A percentile compares a stretch with the other conserved stretches of the same genome.
phyloP scores from a whole-genome alignment of 2,113 vertebrate species.

The Mesembrinibis cayennensis region DNA sequence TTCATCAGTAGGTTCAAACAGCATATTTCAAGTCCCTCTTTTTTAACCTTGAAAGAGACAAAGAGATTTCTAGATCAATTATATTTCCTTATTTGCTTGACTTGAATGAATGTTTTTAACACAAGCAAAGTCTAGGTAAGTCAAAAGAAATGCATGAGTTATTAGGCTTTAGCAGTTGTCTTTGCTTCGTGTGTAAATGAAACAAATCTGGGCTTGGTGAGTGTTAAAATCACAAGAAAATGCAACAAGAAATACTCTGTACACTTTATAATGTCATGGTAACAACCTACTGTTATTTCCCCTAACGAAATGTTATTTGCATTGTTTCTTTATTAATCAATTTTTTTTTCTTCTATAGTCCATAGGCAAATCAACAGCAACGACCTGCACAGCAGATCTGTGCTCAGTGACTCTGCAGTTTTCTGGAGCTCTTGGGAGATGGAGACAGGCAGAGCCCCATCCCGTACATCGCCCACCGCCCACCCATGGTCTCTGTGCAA shows the following conservation, averaged over 20 bases:
- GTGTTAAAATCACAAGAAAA: not conserved
- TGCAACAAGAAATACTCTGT: not conserved
- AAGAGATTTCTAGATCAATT: not conserved
- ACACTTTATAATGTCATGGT: not conserved
- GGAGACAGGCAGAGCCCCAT: not conserved
- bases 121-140: not conserved
- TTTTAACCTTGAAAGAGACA: not conserved
- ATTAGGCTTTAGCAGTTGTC: not conserved
- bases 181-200: not conserved
- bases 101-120: not conserved
- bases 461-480: not conserved
- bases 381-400: not conserved
- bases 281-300: not conserved
- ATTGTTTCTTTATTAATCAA: not conserved
- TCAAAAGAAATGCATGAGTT: not conserved
- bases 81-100: not conserved
- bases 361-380: not conserved
- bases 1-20: not conserved
- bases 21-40: not conserved
- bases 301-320: not conserved
- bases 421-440: not conserved
- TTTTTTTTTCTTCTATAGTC: too few species aligned
- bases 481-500: too few species aligned
- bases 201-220: not conserved
- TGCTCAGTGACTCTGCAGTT: not conserved